Evolutionary conservation across 1,140 invertebrate genomes (phyloP), one percentile per base, ranked within the genome.

Genomic region (Physella acuta): DNA sequence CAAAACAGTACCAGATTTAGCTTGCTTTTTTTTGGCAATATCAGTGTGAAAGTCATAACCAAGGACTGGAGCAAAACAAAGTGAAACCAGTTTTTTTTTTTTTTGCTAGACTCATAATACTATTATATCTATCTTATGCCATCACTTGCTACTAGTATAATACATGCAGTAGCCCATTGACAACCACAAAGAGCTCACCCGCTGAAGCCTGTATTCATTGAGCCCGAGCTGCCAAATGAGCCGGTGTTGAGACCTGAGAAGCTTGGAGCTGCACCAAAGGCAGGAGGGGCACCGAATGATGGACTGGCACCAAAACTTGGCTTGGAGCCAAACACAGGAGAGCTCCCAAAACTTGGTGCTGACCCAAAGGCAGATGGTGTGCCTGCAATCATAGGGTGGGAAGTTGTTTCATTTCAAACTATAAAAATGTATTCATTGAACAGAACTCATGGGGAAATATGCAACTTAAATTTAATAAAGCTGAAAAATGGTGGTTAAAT

Each of bases 291-390:
- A 24, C 76, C 74, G 73, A 77, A 81, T 17, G 73, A 31, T 55
- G 75, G 75, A 5, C 67, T 31, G 17, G 61, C 34, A 52, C 74
- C 78, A 75, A 76, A 79, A 62, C 63, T 55, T 62, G 60, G 2
- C 5, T 55, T 66, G 52, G 33, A 37, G 33, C 64, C 64, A 53
- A 64, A 64, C 3, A 52, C 49, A 3, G 44, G 0, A 20, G 62
- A 28, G 2, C 62, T 39, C 20, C 64, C 52, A 68, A 68, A 68
- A 49, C 55, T 60, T 24, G 66, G 66, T 28, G 55, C n/a, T 20
- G 28, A 33, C 1, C 65, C 66, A 60, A 68, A 68, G 11, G 66
- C 56, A 59, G 66, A 56, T 1, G 55, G 0, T 16, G 26, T 8
- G 26, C 66, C 66, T 36, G 60, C 55, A 16, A 30, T 53, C 58